Evolutionary conservation across 2,888 invertebrate species (phyloP), one percentile per base, ranked within the genome.

Genomic region (Psococerastis gibbosa): DNA sequence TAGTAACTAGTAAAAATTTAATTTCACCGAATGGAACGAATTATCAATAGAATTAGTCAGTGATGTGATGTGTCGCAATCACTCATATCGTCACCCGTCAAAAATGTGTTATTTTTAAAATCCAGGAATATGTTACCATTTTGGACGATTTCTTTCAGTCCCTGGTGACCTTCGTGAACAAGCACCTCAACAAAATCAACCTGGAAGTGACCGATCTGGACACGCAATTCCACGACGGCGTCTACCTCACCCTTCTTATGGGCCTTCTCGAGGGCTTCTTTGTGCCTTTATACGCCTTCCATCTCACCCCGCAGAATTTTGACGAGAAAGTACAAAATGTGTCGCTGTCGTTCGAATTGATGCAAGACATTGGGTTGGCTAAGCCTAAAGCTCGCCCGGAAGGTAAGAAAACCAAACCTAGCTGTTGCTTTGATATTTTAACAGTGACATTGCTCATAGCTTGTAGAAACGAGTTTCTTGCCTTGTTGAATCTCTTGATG

Each of bases 181-280:
- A 95, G 61, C 94, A 98, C 60, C 66, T 98, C 57, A 85, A 85
- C 59, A 95, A 92, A 64, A 76, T 99, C 50, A 95, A 97, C 61
- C 71, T 98, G 51, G 95, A 98, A 64, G 92, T 95, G 2, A 75
- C 73, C 38, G 89, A 94, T 58, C 65, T 98, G 54, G 95, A 94
- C 55, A 77, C 75, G 2, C 92, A 94, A 64, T 97, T 98, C 60
- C 88, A 92, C 56, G 98, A 98, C 63, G 98, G 98, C 0, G 95
- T 98, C 2, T 94, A 88, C 60, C 68, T 98, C 38, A 87, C 89
- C 23, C 71, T 98, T 42, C 64, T 98, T 48, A 88, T 98, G 80
- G 98, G 98, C 0, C 66, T 98, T 8, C 66, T 98, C 9, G 97
- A 98, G 59, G 92, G 91, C 13, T 98, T 97, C 63, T 99, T 98